These are phyloP conservation scores for Gallinago nigripennis DNA, from an alignment of 2,797 vertebrate species.

Conservation along the genomic window DNA sequence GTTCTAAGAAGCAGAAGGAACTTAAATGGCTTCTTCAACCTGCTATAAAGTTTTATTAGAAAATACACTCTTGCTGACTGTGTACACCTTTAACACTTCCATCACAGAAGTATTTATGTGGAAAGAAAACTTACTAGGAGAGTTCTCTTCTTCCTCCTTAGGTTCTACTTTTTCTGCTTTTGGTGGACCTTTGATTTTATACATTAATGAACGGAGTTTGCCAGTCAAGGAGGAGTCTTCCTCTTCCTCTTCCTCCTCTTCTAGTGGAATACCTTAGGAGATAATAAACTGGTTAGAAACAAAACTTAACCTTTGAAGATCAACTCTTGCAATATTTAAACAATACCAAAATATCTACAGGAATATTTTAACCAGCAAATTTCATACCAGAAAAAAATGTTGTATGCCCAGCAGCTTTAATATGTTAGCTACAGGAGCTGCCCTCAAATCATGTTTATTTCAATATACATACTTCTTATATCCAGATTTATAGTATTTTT, in stretches of 20 bases:
- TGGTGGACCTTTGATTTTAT: conserved; percentile 90
- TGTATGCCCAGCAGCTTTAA: not conserved
- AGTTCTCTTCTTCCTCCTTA: conserved; percentile 83
- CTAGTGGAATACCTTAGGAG: conserved; percentile 89
- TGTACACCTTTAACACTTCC: not conserved
- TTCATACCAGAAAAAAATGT: not conserved
- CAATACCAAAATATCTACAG: not conserved
- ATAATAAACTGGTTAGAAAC: conserved; percentile 25
- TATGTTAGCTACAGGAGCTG: not conserved
- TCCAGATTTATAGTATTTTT: not conserved
- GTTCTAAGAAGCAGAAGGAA: not conserved
- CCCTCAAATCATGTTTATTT: not conserved
- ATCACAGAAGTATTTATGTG: not conserved
- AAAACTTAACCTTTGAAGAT: not conserved
- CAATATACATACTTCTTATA: not conserved
- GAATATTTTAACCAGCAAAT: not conserved
- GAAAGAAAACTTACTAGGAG: conserved; percentile 86
- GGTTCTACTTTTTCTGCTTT: conserved; percentile 84
- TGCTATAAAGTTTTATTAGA: not conserved
- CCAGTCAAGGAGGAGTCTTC: conserved; percentile 88
- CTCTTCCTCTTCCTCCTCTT: conserved; percentile 89
- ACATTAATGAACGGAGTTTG: conserved; percentile 87
- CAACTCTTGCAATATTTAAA: not conserved
- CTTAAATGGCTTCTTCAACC: not conserved
- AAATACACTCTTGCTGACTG: not conserved